Conservation (phyloP, 2,113 vertebrate species). For the Sinocyclocheilus maitianheensis region DNA sequence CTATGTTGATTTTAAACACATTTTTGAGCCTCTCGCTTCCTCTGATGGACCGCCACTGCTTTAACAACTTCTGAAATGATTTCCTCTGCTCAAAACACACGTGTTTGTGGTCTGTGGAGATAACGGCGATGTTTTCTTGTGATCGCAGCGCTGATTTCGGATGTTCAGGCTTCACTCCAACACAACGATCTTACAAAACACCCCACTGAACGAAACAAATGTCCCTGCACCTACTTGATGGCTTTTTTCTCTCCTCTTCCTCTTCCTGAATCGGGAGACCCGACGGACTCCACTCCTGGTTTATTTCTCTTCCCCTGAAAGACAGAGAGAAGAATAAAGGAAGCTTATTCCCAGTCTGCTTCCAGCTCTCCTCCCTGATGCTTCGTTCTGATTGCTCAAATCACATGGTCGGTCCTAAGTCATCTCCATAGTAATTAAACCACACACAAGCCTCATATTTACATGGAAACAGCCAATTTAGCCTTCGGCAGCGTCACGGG, state of each 20-base stretch:
- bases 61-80: neutral
- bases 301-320: constrained; percentile 93
- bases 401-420: constrained; percentile 42
- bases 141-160: too few relatives aligned
- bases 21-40: neutral
- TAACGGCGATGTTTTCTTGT: too few relatives aligned
- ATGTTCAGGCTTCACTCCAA: neutral
- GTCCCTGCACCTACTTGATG: constrained; percentile 92
- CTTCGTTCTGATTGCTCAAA: constrained; percentile 42
- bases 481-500: constrained; percentile 33
- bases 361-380: neutral
- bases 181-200: neutral
- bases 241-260: constrained; percentile 96
- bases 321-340: constrained; percentile 4
- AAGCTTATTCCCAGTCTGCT: constrained; percentile 3
- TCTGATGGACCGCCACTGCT: neutral
- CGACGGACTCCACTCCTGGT: constrained; percentile 90
- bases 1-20: neutral
- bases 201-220: too few relatives aligned
- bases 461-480: constrained; percentile 52
- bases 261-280: constrained; percentile 91
- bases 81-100: neutral
- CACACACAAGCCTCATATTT: constrained; percentile 44
- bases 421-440: constrained; percentile 49
- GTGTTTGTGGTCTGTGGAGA: too few relatives aligned